Conservation (phyloP, 2,888 invertebrate species). For the Autographa gamma region DNA sequence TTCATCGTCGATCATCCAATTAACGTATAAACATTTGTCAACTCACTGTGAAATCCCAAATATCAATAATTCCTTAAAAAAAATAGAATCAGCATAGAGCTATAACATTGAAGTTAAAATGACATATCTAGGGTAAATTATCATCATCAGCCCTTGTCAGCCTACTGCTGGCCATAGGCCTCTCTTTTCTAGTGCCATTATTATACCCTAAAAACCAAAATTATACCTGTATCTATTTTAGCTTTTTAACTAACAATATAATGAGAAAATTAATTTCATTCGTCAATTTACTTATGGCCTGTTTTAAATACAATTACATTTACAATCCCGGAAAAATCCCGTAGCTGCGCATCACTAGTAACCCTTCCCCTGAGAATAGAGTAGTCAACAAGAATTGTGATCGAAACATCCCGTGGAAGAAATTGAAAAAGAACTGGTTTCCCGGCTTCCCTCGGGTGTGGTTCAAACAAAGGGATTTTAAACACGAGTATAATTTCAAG, state of each 20-base stretch:
- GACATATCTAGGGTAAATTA: too few relatives aligned
- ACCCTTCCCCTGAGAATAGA: constrained; percentile 48
- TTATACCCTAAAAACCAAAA: too few relatives aligned
- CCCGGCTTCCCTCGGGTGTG: constrained; percentile 36
- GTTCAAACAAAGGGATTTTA: constrained; percentile 49
- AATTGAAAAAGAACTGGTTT: constrained; percentile 58
- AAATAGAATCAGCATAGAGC: not conserved
- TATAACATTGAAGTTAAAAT: too few relatives aligned
- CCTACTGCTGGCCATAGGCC: too few relatives aligned
- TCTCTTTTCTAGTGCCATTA: too few relatives aligned
- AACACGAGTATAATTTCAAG: constrained; percentile 41
- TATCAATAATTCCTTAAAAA: constrained; percentile 24
- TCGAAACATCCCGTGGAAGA: constrained; percentile 51
- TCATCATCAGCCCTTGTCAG: too few relatives aligned
- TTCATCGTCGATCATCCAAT: not conserved
- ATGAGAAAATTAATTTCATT: too few relatives aligned
- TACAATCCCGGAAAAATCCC: constrained; percentile 5
- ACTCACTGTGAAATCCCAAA: constrained; percentile 9
- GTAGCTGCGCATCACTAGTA: constrained; percentile 38
- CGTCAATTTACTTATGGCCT: too few relatives aligned
- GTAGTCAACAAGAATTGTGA: constrained; percentile 59
- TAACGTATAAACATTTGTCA: constrained; percentile 13
- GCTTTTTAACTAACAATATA: too few relatives aligned
- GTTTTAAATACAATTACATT: not conserved
- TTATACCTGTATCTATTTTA: too few relatives aligned